Evolutionary conservation across 1,140 invertebrate genomes (phyloP), one percentile per base, ranked within the genome.

Genomic region (Microplitis demolitor): DNA sequence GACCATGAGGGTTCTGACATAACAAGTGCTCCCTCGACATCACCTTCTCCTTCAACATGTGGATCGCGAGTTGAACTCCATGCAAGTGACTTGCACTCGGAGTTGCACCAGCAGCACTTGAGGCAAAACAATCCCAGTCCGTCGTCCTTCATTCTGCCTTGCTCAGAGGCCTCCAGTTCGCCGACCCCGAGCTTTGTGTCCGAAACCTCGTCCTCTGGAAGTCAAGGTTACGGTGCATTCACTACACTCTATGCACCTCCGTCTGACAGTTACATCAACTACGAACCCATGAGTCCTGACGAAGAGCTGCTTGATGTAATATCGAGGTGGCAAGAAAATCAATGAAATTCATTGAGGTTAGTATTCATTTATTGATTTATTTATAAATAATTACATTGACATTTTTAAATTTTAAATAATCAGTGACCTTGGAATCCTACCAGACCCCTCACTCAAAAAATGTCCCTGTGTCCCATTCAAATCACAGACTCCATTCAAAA

Each of bases 251-350:
- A 87, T 82, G 81, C 77, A 74, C 82, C 85, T 74, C 87, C 88
- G 79, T 89, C 89, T n/a, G 91, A 93, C 67, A 87, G 89, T 71
- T 92, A 92, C 80, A 92, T 94, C 77, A 92, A 91, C 80, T 94
- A 94, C 81, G 92, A 94, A 74, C 91, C 93, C 0, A 92, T 95
- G 87, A 95, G 93, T 80, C 93, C 93, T 14, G 95, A 97, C 84
- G 95, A 97, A 83, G 95, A 97, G 79, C 89, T 97, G 1, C 89
- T 97, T 39, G 95, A 97, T 80, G 95, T 93, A 73, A 95, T 96
- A 79, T 93, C 92, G 16, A 95, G 93, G 90, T 97, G 94, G 94
- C 94, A 96, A 85, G 87, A 91, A 78, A 86, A 84, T 66, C 88
- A 89, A 78, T 88, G 83, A 84, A 67, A 62, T 64, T 60, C n/a